Evolutionary conservation across 2,113 vertebrate genomes (phyloP), one percentile per base, ranked within the genome.

Genomic region (Oryzias curvinotus): DNA sequence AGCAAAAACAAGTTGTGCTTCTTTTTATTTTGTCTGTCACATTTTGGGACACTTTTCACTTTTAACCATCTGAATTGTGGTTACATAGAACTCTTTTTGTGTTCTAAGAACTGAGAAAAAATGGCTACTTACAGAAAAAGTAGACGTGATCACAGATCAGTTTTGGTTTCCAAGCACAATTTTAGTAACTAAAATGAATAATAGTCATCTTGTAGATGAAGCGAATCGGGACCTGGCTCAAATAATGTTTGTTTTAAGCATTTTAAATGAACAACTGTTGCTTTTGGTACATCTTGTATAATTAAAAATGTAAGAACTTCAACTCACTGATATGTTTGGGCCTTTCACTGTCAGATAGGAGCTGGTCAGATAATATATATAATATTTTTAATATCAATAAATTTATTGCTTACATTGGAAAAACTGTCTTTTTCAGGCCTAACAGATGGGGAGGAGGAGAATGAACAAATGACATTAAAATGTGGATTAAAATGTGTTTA

Each of bases 211-310:
- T 48, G 30, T n/a, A 1, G 0, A 62, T 48, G 45, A 19, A 66
- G 7, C 62, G 51, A 65, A 51, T 63, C 72, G 45, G 23, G 58
- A 65, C 44, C 77, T 5, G 50, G 65, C 8, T 66, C 65, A 52
- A 30, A n/a, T 61, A 5, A 72, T 51, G 68, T 56, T 67, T 69
- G 26, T 7, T 59, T 68, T 53, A 79, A 71, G 65, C 72, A 76
- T 78, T 75, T 46, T 60, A 36, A 62, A 59, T 65, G 36, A 72
- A 63, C 56, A 42, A 72, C 77, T 86, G 81, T 85, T 52, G 85
- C 83, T 88, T 89, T 80, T 90, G 89, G 92, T 92, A 92, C 91
- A 91, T 86, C 59, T 25, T 56, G 50, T 70, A 74, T 85, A 86
- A 78, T 88, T 85, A 89, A 90, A 87, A 88, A 77, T 65, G 66